Base-by-base conservation (phyloP, 2,797 vertebrate genomes). In the Fringilla coelebs region DNA sequence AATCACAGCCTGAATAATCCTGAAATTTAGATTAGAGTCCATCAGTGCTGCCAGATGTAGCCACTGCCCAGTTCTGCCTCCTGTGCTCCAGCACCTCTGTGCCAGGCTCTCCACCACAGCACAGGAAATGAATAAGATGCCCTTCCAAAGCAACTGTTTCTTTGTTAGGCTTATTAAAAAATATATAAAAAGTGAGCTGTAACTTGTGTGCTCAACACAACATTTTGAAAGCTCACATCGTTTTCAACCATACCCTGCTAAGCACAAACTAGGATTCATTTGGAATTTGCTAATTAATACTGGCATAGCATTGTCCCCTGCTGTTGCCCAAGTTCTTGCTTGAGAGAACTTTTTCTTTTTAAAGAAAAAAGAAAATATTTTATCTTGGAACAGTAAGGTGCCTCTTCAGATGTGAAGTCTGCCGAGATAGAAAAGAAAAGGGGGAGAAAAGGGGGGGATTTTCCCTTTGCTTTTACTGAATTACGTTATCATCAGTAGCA, bases 211-310 rank as follows among this genome's bases (percentile, higher is more conserved):
- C 84, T 80, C 76, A 82, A 79, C 36, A 24, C 40, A 94, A 78
- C 66, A 13, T 93, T 94, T 93, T 93, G 15, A 85, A 95, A 93
- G 88, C 90, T 95, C 88, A 68, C 80, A 24, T 70, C 45, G 3
- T 87, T 95, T 88, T 88, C 61, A 89, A 43, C 90, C 52, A 15
- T 78, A 83, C 58, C 93, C 96, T 1, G 29, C 89, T 88, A 94
- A 88, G 91, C 88, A 79, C 89, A 95, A 94, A 78, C 76, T 46
- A 82, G 80, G 94, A 93, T 91, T 95, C 89, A 82, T 89, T 95
- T 94, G 90, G 78, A 88, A 92, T 88, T 92, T 93, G 84, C 90
- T 97, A 97, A 96, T 97, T 96, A 96, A 96, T 93, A 92, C 86
- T 96, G 95, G 89, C 76, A 81, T 73, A 79, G 70, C 11, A 4